Conservation (phyloP, 2,888 invertebrate species). For the Amaurobius ferox region DNA sequence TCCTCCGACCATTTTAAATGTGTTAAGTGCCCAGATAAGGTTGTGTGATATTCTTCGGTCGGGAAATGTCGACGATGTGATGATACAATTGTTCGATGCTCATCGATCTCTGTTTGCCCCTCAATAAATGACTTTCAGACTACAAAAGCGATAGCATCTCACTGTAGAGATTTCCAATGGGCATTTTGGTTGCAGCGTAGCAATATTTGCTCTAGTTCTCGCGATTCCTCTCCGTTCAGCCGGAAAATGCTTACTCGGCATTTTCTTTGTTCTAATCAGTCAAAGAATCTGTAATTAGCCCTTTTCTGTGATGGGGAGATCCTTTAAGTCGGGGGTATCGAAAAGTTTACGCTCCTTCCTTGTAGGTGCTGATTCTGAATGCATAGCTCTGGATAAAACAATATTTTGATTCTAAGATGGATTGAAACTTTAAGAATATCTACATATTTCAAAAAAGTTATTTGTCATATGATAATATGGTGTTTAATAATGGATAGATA, state of each 20-base stretch:
- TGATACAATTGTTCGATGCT: constrained; percentile 5
- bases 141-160: constrained; percentile 22
- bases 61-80: background rate
- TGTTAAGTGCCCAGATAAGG: constrained; percentile 4
- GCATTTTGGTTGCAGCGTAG: constrained; percentile 4
- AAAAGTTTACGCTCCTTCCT: background rate
- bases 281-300: constrained; percentile 31
- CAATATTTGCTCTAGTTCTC: constrained; percentile 13
- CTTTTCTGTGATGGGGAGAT: constrained; percentile 18
- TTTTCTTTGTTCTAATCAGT: constrained; percentile 33
- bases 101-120: constrained; percentile 22
- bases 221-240: constrained; percentile 17
- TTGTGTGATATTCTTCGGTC: background rate
- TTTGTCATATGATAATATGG: no score
- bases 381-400: no score
- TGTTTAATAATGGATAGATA: no score
- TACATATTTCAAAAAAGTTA: no score
- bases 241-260: constrained; percentile 18
- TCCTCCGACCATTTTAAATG: background rate
- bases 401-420: no score
- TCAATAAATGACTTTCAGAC: constrained; percentile 14
- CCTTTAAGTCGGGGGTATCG: background rate
- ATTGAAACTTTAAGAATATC: no score
- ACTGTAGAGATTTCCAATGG: background rate
- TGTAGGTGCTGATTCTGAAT: no score